Base-by-base conservation (phyloP, 1,140 invertebrate species). In the Trichonephila clavata region DNA sequence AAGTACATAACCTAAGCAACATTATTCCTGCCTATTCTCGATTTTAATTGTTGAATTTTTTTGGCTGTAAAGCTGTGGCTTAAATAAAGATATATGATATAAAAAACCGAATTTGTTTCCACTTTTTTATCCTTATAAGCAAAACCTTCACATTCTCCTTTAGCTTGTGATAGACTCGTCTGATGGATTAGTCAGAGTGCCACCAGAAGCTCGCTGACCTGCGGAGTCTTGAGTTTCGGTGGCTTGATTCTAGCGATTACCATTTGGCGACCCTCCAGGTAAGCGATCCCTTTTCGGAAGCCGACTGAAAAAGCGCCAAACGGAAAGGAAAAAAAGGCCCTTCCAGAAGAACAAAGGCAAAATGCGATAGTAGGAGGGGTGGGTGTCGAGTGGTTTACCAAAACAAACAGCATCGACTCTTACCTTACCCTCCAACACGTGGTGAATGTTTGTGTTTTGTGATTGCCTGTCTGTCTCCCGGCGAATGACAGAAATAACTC, bases 231-330 rank as follows among this genome's bases (percentile, higher is more conserved):
- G 32, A 32, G 32, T 77, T 77, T 77, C 71, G 32, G 71, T 18
- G 24, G 71, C 59, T 57, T 60, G 83, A 84, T 84, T 84, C 57
- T 60, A 60, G 50, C 50, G 83, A 84, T 84, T 84, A 84, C 83
- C 83, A 84, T 60, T 84, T 84, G 83, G 83, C 83, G 50, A 59
- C n/a, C 16, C 13, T 60, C 81, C 83, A 84, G 83, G 57, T 14
- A n/a, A 84, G 81, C 57, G 14, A 84, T 84, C 81, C 43, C 57
- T 50, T 59, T 84, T 59, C 83, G 57, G 83, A 84, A 59, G 39
- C 83, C 83, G 83, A 57, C 83, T 59, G 57, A 57, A 84, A 84
- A 84, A 84, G 24, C 50, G 57, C 83, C 57, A 84, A 84, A 57
- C 59, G 8, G 27, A 63, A 50, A 24, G n/a, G 80, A n/a, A 50